Base-by-base conservation (phyloP, 2,113 vertebrate genomes). In the Acrocephalus kingi region DNA sequence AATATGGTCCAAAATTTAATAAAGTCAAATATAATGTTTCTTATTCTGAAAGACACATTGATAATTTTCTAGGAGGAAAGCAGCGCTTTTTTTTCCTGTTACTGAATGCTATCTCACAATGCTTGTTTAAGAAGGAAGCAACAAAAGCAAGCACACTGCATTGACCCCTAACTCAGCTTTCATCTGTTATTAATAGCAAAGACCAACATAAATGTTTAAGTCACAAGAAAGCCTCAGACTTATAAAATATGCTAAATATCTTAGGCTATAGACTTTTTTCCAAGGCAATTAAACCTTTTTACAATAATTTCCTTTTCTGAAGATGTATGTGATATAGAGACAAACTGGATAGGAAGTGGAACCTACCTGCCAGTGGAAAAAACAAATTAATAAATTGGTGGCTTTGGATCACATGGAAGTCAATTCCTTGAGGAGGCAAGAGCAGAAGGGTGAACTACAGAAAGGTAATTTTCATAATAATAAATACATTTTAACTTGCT, bases 401-500 rank as follows among this genome's bases (percentile, higher is more conserved):
- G 9, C 48, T 82, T 69, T 61, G 13, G 48, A 49, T 56, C 41
- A 56, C 17, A 30, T 7, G 7, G 19, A 52, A 10, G 15, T n/a
- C 45, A 23, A 30, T 61, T 69, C 24, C 16, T 63, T 24, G 62
- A 74, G 39, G 27, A 68, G 30, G 30, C 12, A 91, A 75, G 39
- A 83, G 25, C 6, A 54, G 49, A 30, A 71, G 20, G 4, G 11
- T 67, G 39, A 86, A 68, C 20, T 62, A 17, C 24, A 90, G 41
- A 75, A 88, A 78, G 20, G 23, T 61, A 72, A 79, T 69, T 89
- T 93, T 84, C 39, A 51, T 79, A 92, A 84, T 39, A 73, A 78
- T 79, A 78, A 91, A 94, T 91, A 66, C 11, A 13, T 56, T 39
- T 86, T 89, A 94, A 90, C 54, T 37, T 90, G 68, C 39, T 94